Evolutionary conservation across 2,888 invertebrate genomes (phyloP).

Genomic region (Agrotis puta): DNA sequence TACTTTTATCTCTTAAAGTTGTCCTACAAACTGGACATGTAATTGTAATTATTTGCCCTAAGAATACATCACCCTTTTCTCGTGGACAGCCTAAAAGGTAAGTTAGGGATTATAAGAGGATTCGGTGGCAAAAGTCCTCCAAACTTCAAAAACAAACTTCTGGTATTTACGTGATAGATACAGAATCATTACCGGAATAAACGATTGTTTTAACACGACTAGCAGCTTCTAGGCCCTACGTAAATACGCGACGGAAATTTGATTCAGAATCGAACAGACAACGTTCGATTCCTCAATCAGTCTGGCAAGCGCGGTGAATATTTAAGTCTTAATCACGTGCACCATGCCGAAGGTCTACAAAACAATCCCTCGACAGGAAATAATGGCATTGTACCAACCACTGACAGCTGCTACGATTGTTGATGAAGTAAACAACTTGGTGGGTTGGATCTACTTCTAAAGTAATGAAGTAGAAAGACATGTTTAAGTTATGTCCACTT

Average conservation of each 20-base stretch:
- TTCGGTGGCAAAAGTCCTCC: background rate
- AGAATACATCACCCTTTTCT: constrained; percentile 26
- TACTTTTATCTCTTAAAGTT: constrained; percentile 48
- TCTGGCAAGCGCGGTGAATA: constrained; percentile 55
- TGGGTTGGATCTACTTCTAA: background rate
- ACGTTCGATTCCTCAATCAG: constrained; percentile 36
- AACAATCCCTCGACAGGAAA: constrained; percentile 46
- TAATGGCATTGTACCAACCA: constrained; percentile 53
- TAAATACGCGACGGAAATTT: constrained; percentile 2
- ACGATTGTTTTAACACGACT: background rate
- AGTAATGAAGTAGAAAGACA: background rate
- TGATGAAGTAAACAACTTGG: background rate
- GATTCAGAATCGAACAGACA: constrained; percentile 20
- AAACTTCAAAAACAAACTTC: no score
- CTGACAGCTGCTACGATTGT: constrained; percentile 40
- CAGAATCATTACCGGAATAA: background rate
- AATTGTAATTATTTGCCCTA: constrained; percentile 41
- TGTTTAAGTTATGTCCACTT: no score
- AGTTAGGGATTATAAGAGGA: constrained; percentile 8
- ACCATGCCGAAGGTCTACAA: constrained; percentile 23
- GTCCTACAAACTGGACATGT: constrained; percentile 43
- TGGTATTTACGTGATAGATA: background rate
- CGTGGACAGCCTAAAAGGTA: background rate
- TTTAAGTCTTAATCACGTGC: constrained; percentile 48
- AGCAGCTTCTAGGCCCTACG: background rate